A percentile compares a stretch with the other conserved stretches of the same genome.
Conservation (phyloP, 1,140 invertebrate genomes). For the Psilanteris sp. region DNA sequence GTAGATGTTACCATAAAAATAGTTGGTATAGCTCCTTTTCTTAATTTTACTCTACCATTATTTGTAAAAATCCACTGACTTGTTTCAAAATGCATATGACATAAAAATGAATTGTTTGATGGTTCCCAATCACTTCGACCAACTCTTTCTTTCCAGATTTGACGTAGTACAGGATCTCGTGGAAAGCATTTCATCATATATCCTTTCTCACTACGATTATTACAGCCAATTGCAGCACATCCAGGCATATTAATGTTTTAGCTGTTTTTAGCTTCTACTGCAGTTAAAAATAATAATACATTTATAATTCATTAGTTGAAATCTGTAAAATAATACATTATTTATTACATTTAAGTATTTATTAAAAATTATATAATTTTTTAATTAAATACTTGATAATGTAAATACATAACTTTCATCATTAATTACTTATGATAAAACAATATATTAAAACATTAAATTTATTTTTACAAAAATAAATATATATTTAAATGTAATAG, state of each 20-base stretch:
- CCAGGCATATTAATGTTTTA: constrained; percentile 74
- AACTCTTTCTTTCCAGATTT: constrained; percentile 75
- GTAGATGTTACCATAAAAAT: constrained; percentile 72
- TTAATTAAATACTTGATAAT: too few species aligned
- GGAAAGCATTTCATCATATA: constrained; percentile 78
- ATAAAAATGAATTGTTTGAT: constrained; percentile 76
- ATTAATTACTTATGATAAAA: too few species aligned
- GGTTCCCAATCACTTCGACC: constrained; percentile 76
- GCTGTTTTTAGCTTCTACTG: too few species aligned
- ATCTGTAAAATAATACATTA: too few species aligned
- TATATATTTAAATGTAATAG: too few species aligned
- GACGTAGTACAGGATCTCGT: constrained; percentile 70
- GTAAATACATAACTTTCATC: too few species aligned
- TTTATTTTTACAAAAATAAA: too few species aligned
- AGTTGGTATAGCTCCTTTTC: constrained; percentile 73
- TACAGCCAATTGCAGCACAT: constrained; percentile 75
- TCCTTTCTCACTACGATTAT: constrained; percentile 77
- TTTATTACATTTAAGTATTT: too few species aligned
- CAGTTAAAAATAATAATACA: too few species aligned
- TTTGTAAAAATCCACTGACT: constrained; percentile 71
- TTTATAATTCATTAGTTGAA: too few species aligned
- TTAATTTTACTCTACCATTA: constrained; percentile 71
- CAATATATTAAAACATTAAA: too few species aligned
- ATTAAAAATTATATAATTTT: too few species aligned
- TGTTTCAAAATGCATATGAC: constrained; percentile 72